Conservation (phyloP, 2,113 vertebrate genomes). For the Mormyrus lacerda region DNA sequence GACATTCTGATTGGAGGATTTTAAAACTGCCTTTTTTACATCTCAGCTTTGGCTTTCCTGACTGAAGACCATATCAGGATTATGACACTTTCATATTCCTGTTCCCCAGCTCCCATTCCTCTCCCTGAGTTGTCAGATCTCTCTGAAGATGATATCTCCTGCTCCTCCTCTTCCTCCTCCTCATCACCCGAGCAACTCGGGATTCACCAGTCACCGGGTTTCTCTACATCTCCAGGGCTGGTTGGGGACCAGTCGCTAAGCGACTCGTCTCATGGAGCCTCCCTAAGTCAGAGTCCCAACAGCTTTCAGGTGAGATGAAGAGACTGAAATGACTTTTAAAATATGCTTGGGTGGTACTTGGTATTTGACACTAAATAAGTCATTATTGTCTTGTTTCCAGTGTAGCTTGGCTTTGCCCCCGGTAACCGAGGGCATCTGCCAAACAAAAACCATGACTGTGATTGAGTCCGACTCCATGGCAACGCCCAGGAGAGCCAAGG, state of each 20-base stretch:
- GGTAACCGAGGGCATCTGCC: constrained; percentile 60
- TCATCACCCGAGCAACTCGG: constrained; percentile 54
- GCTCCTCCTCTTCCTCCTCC: constrained; percentile 50
- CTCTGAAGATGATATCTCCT: constrained; percentile 70
- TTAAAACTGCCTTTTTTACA: neutral
- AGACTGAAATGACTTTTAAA: neutral
- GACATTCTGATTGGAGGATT: neutral
- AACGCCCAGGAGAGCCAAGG: constrained; percentile 58
- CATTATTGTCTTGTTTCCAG: constrained; percentile 40
- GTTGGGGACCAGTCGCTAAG: constrained; percentile 57
- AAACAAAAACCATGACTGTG: constrained; percentile 48
- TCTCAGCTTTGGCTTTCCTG: neutral
- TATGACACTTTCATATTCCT: neutral
- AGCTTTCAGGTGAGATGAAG: constrained; percentile 53
- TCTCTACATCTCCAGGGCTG: constrained; percentile 51
- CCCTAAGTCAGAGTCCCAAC: constrained; percentile 44
- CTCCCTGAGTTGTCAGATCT: constrained; percentile 56
- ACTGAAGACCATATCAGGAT: neutral
- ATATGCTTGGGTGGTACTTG: neutral
- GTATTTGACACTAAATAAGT: constrained; percentile 7
- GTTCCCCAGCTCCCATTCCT: constrained; percentile 43
- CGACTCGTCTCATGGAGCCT: constrained; percentile 50
- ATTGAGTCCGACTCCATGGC: constrained; percentile 58
- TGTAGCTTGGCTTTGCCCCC: constrained; percentile 58
- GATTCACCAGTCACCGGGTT: constrained; percentile 48